Base-by-base conservation (phyloP, 2,888 invertebrate genomes). In the Leucoma salicis region DNA sequence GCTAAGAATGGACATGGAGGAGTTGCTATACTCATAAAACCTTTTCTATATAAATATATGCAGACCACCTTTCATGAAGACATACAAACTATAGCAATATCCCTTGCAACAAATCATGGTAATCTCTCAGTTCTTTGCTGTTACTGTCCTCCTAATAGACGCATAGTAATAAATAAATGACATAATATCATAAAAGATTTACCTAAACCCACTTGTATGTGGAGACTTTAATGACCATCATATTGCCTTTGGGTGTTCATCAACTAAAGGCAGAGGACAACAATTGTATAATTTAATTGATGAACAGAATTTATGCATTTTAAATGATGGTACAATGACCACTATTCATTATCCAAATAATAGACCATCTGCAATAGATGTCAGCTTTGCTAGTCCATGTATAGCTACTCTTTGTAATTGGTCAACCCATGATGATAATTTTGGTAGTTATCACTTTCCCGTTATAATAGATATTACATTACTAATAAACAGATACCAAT, bases 181-280 rank as follows among this genome's bases (percentile, higher is more conserved):
- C 12, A 31, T 12, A n/a, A 31, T 13, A 21, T 37, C 18, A 37
- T 37, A 11, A 24, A 13, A 10, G 13, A 21, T 7, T 7, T 37
- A 7, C 37, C 31, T 1, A 29, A 14, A 13, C 29, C 37, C 7
- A 15, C 15, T 6, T 13, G 31, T 10, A 11, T 37, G 4, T 2
- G 37, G 31, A 6, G 29, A 52, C 32, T 43, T 53, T 21, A 57
- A 57, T 40, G 50, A 47, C 5, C 53, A 53, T 33, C 49, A 57
- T 28, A 31, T 54, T 6, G 42, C 42, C 3, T 54, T 57, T 44
- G 57, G 47, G 5, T 57, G 47, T 39, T 7, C 8, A 28, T 27
- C 27, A 8, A 27, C 25, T 16, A 37, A 37, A 3, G 12, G 7
- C 5, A 12, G 36, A 15, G 29, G 36, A 6, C 15, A 27, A 3